Evolutionary conservation across 2,797 vertebrate genomes (phyloP), one percentile per base, ranked within the genome.

Genomic region (Meda fulgida): DNA sequence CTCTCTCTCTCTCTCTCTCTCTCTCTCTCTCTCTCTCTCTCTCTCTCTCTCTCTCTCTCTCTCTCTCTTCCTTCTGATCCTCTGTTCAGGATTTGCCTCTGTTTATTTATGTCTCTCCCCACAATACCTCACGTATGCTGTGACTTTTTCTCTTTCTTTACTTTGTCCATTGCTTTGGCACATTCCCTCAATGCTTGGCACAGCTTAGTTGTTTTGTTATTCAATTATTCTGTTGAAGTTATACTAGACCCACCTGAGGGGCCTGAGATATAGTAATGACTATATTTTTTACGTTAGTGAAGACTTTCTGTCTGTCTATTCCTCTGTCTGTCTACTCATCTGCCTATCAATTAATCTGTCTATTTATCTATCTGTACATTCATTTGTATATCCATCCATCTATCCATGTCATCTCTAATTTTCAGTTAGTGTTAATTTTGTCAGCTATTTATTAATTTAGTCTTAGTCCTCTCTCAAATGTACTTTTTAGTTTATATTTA

Each of bases 161-260:
- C 4, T 53, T 36, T 81, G 81, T 51, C n/a, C 48, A 76, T 67
- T 70, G n/a, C 23, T 6, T 53, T 79, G 76, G 76, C 83, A 79
- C 19, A 40, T 26, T 80, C 55, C 36, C 40, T 75, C 18, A 1
- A 5, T 40, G 69, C 31, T 36, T 73, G 78, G 69, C 84, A 85
- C 34, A 65, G 70, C 58, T 31, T 66, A 40, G 69, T 69, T 76
- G 26, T 71, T 79, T 84, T 78, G 76, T 84, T 60, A 78, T 78
- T 78, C 76, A 84, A 78, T 84, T 78, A 84, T 80, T 73, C n/a
- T 81, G 8, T 55, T 80, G 26, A 81, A 73, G 31, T 71, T 65
- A 55, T 51, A 38, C 40, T 72, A 73, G 46, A 78, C 21, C 78
- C 75, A 70, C 38, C 21, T 63, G 65, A 18, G 65, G 71, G 82